Evolutionary conservation across 2,113 vertebrate genomes (phyloP).

Genomic region (Odontophorus gujanensis): DNA sequence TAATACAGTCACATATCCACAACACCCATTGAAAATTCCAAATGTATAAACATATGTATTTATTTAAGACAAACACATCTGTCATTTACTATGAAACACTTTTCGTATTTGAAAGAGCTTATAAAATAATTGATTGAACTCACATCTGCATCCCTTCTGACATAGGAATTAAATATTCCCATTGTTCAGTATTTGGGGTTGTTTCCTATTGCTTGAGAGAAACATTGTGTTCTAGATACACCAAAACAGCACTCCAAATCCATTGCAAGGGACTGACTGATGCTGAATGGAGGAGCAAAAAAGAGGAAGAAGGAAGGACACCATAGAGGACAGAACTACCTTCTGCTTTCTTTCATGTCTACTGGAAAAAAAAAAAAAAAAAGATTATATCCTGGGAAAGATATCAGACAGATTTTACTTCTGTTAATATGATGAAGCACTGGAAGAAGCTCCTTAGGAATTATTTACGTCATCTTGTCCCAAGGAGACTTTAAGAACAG

Average conservation of each 20-base stretch:
- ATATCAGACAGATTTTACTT: neutral
- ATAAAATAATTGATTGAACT: neutral
- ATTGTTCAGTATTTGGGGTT: neutral
- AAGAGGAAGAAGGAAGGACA: neutral
- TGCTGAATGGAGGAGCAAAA: neutral
- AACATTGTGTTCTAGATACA: neutral
- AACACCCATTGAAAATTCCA: neutral
- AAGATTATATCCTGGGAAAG: neutral
- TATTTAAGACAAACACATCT: neutral
- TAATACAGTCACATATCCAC: neutral
- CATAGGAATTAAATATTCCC: neutral
- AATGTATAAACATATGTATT: neutral
- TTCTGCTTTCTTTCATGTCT: neutral
- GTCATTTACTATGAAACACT: neutral
- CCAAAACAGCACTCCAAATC: neutral
- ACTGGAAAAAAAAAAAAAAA: neutral
- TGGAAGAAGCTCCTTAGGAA: neutral
- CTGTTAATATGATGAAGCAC: neutral
- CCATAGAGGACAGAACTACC: neutral
- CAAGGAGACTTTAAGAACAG: neutral
- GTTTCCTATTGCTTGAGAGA: neutral
- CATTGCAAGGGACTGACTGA: neutral
- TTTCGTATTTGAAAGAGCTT: neutral
- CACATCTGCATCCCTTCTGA: neutral
- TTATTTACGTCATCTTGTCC: neutral